Conservation (phyloP, 2,113 vertebrate genomes). For the Marmota flaviventris region DNA sequence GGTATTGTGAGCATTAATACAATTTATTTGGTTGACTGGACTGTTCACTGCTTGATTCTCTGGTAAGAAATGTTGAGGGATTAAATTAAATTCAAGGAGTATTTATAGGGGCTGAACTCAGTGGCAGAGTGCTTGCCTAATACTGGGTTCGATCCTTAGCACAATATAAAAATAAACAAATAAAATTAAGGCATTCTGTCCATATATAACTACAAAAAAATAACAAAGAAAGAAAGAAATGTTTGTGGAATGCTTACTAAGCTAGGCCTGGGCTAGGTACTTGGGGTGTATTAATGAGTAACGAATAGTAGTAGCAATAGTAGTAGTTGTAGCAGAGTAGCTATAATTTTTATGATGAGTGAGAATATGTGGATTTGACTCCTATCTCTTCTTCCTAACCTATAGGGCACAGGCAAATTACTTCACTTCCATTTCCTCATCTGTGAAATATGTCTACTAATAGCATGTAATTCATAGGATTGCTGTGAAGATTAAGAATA, state of each 20-base stretch:
- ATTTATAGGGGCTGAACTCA: neutral
- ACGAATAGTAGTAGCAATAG: neutral
- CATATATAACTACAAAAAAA: too few relatives aligned
- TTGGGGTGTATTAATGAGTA: neutral
- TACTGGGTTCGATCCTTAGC: too few relatives aligned
- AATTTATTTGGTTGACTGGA: constrained; percentile 20
- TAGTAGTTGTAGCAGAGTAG: neutral
- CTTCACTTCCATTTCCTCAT: constrained; percentile 12
- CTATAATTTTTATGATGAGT: neutral
- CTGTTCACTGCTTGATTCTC: neutral
- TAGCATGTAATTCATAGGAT: neutral
- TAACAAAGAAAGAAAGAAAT: neutral
- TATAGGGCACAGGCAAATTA: neutral
- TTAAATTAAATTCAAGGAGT: constrained; percentile 34
- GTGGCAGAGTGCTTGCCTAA: too few relatives aligned
- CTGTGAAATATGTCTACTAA: constrained; percentile 20
- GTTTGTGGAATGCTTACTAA: neutral
- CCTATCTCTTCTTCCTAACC: neutral
- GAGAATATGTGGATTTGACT: neutral
- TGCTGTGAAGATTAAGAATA: constrained; percentile 47
- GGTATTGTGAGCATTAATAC: constrained; percentile 32
- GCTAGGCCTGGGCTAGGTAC: neutral
- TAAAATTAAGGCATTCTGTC: too few relatives aligned
- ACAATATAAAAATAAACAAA: too few relatives aligned
- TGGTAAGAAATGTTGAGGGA: constrained; percentile 32